Evolutionary conservation across 2,888 invertebrate species (phyloP).

Genomic region (Trissolcus brochymenae): DNA sequence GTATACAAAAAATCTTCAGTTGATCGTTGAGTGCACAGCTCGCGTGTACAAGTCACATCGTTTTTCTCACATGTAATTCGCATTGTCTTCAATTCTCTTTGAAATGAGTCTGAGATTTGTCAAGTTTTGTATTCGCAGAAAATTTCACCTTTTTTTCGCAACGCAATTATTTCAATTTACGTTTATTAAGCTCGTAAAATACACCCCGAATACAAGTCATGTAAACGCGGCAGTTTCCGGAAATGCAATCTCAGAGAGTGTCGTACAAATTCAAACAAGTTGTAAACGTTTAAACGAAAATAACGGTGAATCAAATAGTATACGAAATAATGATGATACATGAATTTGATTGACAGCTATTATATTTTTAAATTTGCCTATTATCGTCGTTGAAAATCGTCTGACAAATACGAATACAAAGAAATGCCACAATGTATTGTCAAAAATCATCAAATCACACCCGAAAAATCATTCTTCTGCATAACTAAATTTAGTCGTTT

Average conservation of each 20-base stretch:
- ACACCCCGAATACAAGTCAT: constrained; percentile 31
- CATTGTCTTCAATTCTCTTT: constrained; percentile 31
- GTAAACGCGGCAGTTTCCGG: constrained; percentile 46
- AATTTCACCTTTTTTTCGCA: constrained; percentile 17
- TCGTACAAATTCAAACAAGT: constrained; percentile 35
- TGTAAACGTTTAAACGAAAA: constrained; percentile 59
- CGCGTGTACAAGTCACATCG: neutral
- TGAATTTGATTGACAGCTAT: constrained; percentile 56
- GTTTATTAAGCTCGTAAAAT: constrained; percentile 49
- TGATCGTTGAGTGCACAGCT: constrained; percentile 14
- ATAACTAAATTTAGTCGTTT: constrained; percentile 1
- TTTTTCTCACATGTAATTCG: constrained; percentile 34
- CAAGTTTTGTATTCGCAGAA: constrained; percentile 39
- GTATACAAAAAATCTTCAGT: constrained; percentile 20
- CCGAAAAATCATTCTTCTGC: constrained; percentile 61
- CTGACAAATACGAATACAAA: constrained; percentile 63
- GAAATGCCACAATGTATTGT: constrained; percentile 65
- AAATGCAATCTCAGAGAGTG: constrained; percentile 33
- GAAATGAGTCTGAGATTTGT: constrained; percentile 42
- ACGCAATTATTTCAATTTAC: constrained; percentile 26
- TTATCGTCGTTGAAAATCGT: neutral
- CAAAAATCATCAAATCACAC: constrained; percentile 65
- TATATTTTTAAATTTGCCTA: constrained; percentile 13
- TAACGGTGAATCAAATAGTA: constrained; percentile 43
- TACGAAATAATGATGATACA: neutral